phyloP scores from a whole-genome alignment of 1,140 invertebrate genomes.

The Hydropsyche tenuis region DNA sequence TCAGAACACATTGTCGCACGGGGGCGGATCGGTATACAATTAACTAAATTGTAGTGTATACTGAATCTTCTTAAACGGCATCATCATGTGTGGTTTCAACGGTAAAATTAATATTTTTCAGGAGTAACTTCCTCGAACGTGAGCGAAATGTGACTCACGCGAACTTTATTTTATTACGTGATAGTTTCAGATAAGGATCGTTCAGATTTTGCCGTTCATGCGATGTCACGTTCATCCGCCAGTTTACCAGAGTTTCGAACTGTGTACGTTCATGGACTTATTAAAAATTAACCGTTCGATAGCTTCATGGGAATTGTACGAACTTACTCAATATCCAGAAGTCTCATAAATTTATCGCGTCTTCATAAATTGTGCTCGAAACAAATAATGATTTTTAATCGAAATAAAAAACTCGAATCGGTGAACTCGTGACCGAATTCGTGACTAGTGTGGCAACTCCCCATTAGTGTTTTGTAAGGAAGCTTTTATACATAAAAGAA shows the following conservation, averaged over 20 bases:
- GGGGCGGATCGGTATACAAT: too few species aligned
- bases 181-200: slow-evolving; percentile 19
- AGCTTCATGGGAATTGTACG: too few species aligned
- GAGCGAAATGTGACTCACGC: slow-evolving; percentile 9
- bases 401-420: slow-evolving; percentile 5
- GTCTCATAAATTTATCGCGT: too few species aligned
- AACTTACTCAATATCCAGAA: too few species aligned
- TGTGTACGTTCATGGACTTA: too few species aligned
- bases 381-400: too few species aligned
- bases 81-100: background rate
- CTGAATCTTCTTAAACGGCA: too few species aligned
- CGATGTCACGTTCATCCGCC: slow-evolving; percentile 17
- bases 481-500: slow-evolving; percentile 12
- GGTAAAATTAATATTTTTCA: slow-evolving; percentile 22
- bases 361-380: too few species aligned
- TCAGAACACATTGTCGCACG: too few species aligned
- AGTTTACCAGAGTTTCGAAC: background rate
- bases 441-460: slow-evolving; percentile 25
- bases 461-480: slow-evolving; percentile 23
- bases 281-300: too few species aligned
- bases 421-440: slow-evolving; percentile 19
- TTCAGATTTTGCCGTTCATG: slow-evolving; percentile 18
- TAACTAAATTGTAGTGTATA: too few species aligned
- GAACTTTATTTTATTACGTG: slow-evolving; percentile 20
- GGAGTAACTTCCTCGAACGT: slow-evolving; percentile 15